phyloP scores from a whole-genome alignment of 2,797 vertebrate species.

The Leptodactylus fallax region DNA sequence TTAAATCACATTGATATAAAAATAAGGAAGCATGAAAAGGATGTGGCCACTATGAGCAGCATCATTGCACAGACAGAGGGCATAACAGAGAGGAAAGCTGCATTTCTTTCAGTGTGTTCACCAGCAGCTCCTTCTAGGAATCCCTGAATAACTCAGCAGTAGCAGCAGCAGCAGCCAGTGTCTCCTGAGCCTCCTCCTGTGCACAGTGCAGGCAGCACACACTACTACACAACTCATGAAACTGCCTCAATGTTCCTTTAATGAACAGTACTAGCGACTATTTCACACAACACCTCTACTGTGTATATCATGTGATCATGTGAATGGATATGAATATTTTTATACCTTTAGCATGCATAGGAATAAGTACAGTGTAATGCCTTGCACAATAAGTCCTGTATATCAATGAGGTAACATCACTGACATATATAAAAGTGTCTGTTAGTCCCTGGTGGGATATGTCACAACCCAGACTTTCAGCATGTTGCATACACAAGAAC shows the following conservation, averaged over 20 bases:
- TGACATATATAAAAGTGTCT: not conserved
- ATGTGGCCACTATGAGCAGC: not conserved
- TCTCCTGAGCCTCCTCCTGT: slow-evolving; percentile 14
- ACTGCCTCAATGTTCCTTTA: not conserved
- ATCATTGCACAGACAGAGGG: not conserved
- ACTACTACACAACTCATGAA: slow-evolving; percentile 2
- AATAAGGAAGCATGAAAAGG: not conserved
- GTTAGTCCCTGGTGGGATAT: not conserved
- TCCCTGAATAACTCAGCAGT: slow-evolving; percentile 55
- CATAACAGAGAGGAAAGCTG: slow-evolving; percentile 1
- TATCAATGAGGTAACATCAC: not conserved
- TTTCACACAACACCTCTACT: not conserved
- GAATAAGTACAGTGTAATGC: too few species aligned
- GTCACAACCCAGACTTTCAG: not conserved
- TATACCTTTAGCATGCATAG: too few species aligned
- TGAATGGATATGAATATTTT: too few species aligned
- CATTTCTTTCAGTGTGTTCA: not conserved
- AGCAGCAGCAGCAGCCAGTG: slow-evolving; percentile 1
- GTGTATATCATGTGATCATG: not conserved
- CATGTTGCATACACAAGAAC: not conserved
- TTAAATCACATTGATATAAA: not conserved
- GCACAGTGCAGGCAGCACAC: slow-evolving; percentile 29
- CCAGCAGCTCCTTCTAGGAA: slow-evolving; percentile 57
- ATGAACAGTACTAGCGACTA: not conserved
- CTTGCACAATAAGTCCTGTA: not conserved